Percentiles rank a stretch among this genome's conserved stretches.
Conservation (phyloP, 2,888 invertebrate species). For the Eupithecia dodoneata region DNA sequence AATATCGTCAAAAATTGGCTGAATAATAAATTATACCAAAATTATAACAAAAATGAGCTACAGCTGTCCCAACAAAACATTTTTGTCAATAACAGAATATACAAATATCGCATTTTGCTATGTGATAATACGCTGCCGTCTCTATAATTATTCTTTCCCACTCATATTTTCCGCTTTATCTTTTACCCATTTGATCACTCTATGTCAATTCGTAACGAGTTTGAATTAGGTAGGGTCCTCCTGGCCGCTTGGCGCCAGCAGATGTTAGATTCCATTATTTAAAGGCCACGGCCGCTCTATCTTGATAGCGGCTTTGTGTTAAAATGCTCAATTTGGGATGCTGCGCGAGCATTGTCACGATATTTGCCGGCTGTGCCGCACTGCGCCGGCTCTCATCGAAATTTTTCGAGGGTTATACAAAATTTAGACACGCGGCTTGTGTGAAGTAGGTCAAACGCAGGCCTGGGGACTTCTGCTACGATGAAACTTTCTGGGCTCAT, state of each 20-base stretch:
- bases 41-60: no score
- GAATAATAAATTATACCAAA: no score
- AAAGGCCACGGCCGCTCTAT: neutral
- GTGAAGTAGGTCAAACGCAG: constrained; percentile 47
- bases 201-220: neutral
- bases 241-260: neutral
- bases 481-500: constrained; percentile 26
- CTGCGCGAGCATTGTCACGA: constrained; percentile 52
- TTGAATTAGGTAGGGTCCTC: neutral
- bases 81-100: no score
- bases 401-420: constrained; percentile 57
- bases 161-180: neutral
- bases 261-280: constrained; percentile 3
- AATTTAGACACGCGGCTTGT: constrained; percentile 46
- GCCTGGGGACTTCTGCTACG: constrained; percentile 35
- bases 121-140: neutral
- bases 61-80: no score
- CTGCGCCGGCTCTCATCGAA: constrained; percentile 57
- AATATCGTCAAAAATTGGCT: no score
- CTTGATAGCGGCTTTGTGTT: constrained; percentile 17
- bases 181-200: neutral
- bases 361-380: constrained; percentile 57
- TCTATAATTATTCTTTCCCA: neutral
- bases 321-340: constrained; percentile 44
- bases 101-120: neutral